Evolutionary conservation across 2,888 invertebrate species (phyloP).

Genomic region (Spisula subtruncata): DNA sequence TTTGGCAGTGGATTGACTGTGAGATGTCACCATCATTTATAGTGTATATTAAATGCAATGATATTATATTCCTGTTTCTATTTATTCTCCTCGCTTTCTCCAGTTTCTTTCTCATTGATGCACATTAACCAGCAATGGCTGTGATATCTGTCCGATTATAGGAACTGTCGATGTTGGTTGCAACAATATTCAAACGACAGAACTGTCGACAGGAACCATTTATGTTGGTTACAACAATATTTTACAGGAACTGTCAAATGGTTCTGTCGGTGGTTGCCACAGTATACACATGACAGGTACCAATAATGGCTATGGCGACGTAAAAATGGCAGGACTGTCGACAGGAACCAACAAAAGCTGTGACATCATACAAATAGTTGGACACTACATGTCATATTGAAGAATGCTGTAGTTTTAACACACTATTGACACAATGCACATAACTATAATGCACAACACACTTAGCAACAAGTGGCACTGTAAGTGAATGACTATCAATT

Average conservation of each 20-base stretch:
- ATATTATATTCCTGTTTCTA: background rate
- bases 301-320: no score
- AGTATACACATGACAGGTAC: no score
- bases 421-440: background rate
- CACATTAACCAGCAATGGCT: conserved; percentile 9
- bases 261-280: no score
- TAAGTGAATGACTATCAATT: conserved; percentile 89
- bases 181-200: background rate
- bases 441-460: conserved; percentile 30
- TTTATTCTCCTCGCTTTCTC: background rate
- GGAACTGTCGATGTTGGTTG: no score
- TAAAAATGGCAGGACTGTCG: background rate
- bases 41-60: background rate
- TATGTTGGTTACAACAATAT: background rate
- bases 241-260: background rate
- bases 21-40: background rate
- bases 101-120: background rate
- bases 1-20: conserved; percentile 9
- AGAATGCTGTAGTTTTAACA: conserved; percentile 43
- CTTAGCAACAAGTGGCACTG: conserved; percentile 17
- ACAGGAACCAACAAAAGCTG: background rate
- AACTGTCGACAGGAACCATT: background rate
- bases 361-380: background rate
- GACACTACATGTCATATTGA: background rate
- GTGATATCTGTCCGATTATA: background rate